Conservation (phyloP, 2,888 invertebrate species). For the Lydus trimaculatus region DNA sequence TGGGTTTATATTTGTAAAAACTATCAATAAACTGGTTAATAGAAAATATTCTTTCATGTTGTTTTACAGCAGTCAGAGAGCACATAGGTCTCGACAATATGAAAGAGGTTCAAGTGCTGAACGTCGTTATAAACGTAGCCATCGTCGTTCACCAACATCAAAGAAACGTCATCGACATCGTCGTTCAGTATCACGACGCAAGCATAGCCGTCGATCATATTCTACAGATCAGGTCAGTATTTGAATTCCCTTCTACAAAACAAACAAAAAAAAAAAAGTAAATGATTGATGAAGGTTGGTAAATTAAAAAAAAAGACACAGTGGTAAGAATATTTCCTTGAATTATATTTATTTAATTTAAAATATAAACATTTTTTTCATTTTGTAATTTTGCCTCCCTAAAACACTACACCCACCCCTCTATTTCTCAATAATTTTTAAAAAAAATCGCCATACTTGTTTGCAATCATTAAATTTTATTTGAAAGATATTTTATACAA, state of each 20-base stretch:
- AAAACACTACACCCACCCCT: background rate
- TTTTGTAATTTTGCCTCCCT: background rate
- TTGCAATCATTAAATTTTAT: background rate
- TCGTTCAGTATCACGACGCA: constrained; percentile 58
- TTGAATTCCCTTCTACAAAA: too few species aligned
- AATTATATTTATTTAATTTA: background rate
- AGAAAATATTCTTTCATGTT: constrained; percentile 1
- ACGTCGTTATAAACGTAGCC: constrained; percentile 85
- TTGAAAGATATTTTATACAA: background rate
- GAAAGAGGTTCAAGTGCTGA: constrained; percentile 81
- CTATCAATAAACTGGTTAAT: background rate
- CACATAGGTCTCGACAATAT: constrained; percentile 67
- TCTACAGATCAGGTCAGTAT: constrained; percentile 61
- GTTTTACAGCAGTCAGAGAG: constrained; percentile 66
- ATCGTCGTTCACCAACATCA: constrained; percentile 82
- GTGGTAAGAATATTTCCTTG: constrained; percentile 31
- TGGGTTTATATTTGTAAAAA: constrained; percentile 3
- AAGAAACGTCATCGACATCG: constrained; percentile 77
- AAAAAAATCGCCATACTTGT: background rate
- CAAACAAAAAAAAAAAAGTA: too few species aligned
- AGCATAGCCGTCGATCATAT: constrained; percentile 61
- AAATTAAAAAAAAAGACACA: background rate
- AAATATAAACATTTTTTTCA: background rate
- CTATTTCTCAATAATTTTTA: background rate
- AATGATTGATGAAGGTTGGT: constrained; percentile 9